Percentiles rank a stretch among this genome's conserved stretches.
phyloP scores from a whole-genome alignment of 2,113 vertebrate genomes.

The Menura novaehollandiae region DNA sequence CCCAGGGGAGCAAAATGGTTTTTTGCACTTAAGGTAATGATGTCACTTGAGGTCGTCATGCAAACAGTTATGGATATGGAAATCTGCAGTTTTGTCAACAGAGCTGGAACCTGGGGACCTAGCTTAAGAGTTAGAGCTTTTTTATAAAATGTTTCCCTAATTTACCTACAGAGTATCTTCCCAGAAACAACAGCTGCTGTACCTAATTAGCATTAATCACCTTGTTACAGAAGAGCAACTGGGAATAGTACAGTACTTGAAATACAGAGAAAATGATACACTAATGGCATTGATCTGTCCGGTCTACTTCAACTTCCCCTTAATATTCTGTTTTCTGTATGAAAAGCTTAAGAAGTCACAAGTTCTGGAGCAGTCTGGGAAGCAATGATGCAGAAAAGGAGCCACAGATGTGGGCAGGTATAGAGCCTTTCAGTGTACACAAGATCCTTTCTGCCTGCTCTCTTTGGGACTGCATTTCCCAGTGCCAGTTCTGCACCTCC shows the following conservation, averaged over 20 bases:
- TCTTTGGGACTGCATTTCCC: background rate
- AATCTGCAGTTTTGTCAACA: background rate
- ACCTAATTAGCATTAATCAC: conserved; percentile 49
- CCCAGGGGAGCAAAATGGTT: background rate
- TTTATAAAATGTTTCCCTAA: conserved; percentile 5
- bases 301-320: background rate
- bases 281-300: conserved; percentile 40
- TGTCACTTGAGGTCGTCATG: conserved; percentile 7
- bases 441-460: background rate
- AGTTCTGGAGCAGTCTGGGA: background rate
- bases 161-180: conserved; percentile 3
- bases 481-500: background rate
- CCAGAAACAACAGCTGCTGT: conserved; percentile 54
- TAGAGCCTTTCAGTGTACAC: rapidly evolving
- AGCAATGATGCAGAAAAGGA: background rate
- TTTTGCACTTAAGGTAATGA: conserved; percentile 46
- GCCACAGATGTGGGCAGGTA: background rate
- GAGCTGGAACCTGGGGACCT: background rate
- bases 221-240: conserved; percentile 1
- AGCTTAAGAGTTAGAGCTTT: background rate
- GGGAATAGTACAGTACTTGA: conserved; percentile 23
- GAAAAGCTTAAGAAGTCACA: background rate
- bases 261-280: conserved; percentile 20
- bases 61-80: background rate
- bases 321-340: background rate